phyloP scores from a whole-genome alignment of 2,113 vertebrate genomes.

The Pheucticus melanocephalus region DNA sequence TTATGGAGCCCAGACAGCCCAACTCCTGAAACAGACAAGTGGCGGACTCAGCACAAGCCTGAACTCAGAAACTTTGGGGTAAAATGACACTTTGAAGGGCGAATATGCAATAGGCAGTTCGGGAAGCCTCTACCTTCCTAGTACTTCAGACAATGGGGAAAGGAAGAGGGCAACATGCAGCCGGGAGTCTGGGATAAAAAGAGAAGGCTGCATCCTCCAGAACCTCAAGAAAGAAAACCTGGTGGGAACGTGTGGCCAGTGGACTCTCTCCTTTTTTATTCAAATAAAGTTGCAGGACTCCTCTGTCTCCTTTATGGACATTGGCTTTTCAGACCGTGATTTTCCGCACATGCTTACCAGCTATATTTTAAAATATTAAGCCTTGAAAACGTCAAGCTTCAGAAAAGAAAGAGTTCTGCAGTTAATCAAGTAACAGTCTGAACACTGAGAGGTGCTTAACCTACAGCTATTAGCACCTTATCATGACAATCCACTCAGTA shows the following conservation, averaged over 20 bases:
- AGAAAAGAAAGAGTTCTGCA: background rate
- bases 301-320: background rate
- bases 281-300: background rate
- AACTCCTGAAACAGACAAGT: background rate
- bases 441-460: background rate
- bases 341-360: background rate
- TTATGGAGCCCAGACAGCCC: background rate
- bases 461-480: background rate
- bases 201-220: background rate
- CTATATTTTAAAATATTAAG: background rate
- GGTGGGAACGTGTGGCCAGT: rapidly evolving
- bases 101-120: rapidly evolving
- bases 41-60: background rate
- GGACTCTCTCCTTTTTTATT: background rate
- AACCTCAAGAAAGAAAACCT: background rate
- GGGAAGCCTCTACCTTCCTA: background rate
- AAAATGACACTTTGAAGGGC: background rate
- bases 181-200: background rate
- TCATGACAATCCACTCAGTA: background rate
- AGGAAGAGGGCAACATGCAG: rapidly evolving
- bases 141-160: background rate
- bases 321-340: rapidly evolving
- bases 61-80: background rate
- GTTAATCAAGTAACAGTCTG: background rate
- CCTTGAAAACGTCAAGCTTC: background rate